Conservation (phyloP, 2,113 vertebrate genomes). For the Caracal caracal region DNA sequence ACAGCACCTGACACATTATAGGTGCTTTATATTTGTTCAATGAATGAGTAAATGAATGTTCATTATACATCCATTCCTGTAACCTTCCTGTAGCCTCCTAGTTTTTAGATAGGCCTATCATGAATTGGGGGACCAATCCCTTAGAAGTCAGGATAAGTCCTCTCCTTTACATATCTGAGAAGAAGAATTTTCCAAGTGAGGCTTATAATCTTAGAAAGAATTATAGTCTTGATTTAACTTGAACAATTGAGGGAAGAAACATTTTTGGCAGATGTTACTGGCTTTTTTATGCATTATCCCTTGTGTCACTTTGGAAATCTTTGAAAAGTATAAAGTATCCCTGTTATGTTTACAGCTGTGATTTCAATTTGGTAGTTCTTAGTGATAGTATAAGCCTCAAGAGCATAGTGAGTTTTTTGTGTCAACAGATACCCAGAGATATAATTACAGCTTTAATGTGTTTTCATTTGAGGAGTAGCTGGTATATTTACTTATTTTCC, state of each 20-base stretch:
- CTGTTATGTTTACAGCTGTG: conserved; percentile 47
- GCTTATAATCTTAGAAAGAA: conserved; percentile 52
- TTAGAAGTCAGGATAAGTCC: background rate
- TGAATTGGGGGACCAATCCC: background rate
- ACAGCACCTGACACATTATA: background rate
- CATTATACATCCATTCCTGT: background rate
- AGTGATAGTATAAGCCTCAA: conserved; percentile 37
- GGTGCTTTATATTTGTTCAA: background rate
- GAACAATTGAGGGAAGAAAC: conserved; percentile 44
- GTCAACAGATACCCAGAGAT: conserved; percentile 56
- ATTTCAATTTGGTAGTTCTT: conserved; percentile 61
- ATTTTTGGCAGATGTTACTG: conserved; percentile 61
- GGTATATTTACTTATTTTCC: conserved; percentile 60
- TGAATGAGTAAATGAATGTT: background rate
- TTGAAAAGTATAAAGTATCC: conserved; percentile 38
- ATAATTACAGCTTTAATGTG: conserved; percentile 52
- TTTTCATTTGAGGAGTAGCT: conserved; percentile 58
- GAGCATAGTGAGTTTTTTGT: conserved; percentile 51
- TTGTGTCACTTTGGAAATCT: conserved; percentile 45
- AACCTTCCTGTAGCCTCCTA: conserved; percentile 14
- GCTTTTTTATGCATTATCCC: conserved; percentile 1
- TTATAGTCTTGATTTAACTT: conserved; percentile 55
- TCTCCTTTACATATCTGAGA: conserved; percentile 33
- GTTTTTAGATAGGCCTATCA: background rate
- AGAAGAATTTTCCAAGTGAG: conserved; percentile 40